Evolutionary conservation across 2,797 vertebrate species (phyloP).

Genomic region (Scolopax rusticola): DNA sequence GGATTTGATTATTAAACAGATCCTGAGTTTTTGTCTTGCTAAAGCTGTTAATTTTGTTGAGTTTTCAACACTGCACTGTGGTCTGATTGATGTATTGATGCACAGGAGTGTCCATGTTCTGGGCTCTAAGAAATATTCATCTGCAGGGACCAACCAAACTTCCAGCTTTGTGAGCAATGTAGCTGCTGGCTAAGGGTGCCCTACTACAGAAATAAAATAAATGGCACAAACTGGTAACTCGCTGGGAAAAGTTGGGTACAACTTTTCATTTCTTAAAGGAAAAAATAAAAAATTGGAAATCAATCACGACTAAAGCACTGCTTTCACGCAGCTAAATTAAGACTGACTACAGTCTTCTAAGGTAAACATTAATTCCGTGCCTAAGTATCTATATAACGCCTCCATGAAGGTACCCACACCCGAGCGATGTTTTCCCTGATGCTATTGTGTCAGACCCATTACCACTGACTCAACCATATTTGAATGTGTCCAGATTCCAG

Average conservation of each 20-base stretch:
- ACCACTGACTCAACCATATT: neutral
- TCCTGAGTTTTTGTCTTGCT: neutral
- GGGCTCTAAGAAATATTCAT: neutral
- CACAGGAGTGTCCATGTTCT: neutral
- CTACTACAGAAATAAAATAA: neutral
- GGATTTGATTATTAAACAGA: neutral
- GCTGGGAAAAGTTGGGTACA: neutral
- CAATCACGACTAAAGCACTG: neutral
- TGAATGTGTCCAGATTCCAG: neutral
- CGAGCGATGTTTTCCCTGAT: neutral
- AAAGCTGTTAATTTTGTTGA: neutral
- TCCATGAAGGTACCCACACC: neutral
- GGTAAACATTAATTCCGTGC: neutral
- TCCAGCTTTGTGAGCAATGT: neutral
- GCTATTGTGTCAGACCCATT: fast-evolving
- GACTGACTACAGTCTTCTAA: neutral
- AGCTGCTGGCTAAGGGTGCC: neutral
- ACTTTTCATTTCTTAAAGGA: neutral
- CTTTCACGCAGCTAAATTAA: neutral
- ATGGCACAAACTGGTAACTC: neutral
- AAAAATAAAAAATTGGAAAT: neutral
- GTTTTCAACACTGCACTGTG: neutral
- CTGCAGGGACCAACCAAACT: neutral
- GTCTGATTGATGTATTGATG: neutral
- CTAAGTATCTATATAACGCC: neutral